Evolutionary conservation across 2,113 vertebrate genomes (phyloP).

Genomic region (Xenus cinereus): DNA sequence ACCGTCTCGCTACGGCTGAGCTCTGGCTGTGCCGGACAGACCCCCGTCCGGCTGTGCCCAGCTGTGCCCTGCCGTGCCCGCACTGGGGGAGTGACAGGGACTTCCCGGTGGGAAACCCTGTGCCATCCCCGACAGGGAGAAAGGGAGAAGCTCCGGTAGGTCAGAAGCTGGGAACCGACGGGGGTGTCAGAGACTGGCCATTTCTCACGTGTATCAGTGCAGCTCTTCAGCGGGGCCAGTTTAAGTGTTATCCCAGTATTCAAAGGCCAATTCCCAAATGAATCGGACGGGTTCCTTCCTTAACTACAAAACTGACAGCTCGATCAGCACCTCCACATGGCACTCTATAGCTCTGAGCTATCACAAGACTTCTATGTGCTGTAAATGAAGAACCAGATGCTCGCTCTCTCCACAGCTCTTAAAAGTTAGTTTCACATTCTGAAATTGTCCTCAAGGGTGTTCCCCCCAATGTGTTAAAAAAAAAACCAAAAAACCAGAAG

Average conservation of each 20-base stretch:
- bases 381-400: constrained; percentile 30
- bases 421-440: constrained; percentile 4
- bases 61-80: no score
- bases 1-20: not conserved
- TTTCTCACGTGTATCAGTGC: not conserved
- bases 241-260: not conserved
- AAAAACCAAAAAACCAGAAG: constrained; percentile 6
- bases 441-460: constrained; percentile 10
- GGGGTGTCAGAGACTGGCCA: not conserved
- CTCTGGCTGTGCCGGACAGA: not conserved
- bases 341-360: not conserved
- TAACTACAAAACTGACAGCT: not conserved
- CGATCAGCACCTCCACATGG: not conserved
- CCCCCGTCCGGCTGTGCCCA: not conserved
- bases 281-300: not conserved
- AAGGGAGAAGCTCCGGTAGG: not conserved
- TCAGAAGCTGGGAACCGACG: not conserved
- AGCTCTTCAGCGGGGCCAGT: not conserved
- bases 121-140: not conserved
- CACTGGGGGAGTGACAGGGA: no score
- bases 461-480: not conserved
- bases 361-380: not conserved
- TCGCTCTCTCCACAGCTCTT: not conserved
- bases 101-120: no score
- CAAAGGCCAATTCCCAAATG: not conserved